Percentiles rank a stretch among this genome's conserved stretches.
Conservation (phyloP, 2,113 vertebrate genomes). For the Gymnorhina tibicen region DNA sequence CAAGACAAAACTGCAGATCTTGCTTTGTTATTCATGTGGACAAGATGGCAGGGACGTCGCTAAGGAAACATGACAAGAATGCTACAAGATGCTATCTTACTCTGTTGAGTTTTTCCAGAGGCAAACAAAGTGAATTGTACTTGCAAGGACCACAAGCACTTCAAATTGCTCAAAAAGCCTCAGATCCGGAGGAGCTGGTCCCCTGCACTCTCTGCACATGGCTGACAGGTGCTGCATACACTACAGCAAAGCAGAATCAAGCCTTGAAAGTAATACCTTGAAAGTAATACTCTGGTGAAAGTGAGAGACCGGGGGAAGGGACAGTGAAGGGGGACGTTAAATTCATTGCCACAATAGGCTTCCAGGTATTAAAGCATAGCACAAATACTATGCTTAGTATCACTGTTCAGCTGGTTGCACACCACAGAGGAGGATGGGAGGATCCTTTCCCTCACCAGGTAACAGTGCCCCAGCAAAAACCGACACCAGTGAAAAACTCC, state of each 20-base stretch:
- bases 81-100: background rate
- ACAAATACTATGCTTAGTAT: background rate
- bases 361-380: background rate
- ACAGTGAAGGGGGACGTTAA: background rate
- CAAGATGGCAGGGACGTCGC: background rate
- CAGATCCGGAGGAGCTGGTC: rapidly evolving
- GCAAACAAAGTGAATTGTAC: background rate
- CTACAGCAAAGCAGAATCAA: background rate
- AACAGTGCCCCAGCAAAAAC: background rate
- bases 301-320: background rate
- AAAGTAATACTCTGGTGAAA: background rate
- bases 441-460: background rate
- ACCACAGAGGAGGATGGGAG: background rate
- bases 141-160: slow-evolving; percentile 7
- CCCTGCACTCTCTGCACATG: background rate
- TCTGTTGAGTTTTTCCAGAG: slow-evolving; percentile 2
- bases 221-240: background rate
- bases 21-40: slow-evolving; percentile 35
- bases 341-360: background rate
- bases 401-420: background rate
- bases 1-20: slow-evolving; percentile 38
- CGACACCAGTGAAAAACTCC: background rate
- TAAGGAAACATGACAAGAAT: slow-evolving; percentile 16
- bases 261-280: background rate
- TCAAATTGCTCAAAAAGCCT: background rate